These are phyloP conservation scores for Masticophis lateralis DNA, from an alignment of 2,797 vertebrate species.

Conservation along the genomic window DNA sequence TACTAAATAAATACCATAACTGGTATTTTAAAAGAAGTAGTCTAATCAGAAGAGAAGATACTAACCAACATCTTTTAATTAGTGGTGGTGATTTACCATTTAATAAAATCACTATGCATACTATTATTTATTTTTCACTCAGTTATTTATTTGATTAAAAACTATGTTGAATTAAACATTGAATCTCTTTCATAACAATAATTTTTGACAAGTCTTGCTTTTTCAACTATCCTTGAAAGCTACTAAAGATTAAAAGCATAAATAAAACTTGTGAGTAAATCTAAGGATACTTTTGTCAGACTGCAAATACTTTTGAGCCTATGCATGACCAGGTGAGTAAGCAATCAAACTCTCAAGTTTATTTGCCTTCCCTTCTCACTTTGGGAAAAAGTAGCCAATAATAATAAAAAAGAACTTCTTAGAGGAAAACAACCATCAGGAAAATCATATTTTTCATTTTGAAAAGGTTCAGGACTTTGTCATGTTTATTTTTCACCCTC, in stretches of 20 bases:
- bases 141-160: background rate
- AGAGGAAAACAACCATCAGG: background rate
- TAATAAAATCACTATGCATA: background rate
- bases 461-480: background rate
- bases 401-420: background rate
- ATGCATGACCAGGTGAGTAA: conserved; percentile 29
- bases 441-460: background rate
- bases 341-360: conserved; percentile 25
- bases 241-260: background rate
- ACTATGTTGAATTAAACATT: background rate
- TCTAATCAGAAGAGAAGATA: background rate
- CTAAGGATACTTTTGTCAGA: background rate
- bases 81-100: background rate
- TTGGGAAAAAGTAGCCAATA: background rate
- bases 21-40: background rate
- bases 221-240: conserved; percentile 5
- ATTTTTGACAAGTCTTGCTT: background rate
- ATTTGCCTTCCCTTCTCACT: fast-evolving
- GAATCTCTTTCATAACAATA: background rate
- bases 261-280: conserved; percentile 19
- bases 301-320: background rate
- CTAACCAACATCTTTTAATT: background rate
- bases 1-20: background rate
- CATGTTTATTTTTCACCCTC: background rate
- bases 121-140: background rate